Evolutionary conservation across 2,113 vertebrate genomes (phyloP), one percentile per base, ranked within the genome.

Genomic region (Salvelinus namaycush): DNA sequence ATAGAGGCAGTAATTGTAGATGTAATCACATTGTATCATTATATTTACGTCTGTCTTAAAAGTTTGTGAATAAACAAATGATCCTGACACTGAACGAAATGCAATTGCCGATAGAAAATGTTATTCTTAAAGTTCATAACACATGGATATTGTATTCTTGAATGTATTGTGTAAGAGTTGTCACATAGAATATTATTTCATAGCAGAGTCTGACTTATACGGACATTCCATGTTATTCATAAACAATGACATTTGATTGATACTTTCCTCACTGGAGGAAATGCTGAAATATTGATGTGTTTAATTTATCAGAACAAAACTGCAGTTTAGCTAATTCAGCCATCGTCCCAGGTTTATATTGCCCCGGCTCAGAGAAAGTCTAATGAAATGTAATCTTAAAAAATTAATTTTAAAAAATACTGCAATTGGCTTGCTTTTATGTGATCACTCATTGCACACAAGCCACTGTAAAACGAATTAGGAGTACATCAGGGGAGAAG

Each of bases 381-480:
- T 57, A 20, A 57, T 57, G 51, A 20, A 57, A 57, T 57, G 3
- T 20, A 1, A 13, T 57, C 51, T 57, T 57, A 1, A 77, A 24
- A 9, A 13, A 34, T 6, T 6, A 6, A 34, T 54, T 49, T 44
- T 20, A 24, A 77, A 22, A 26, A 74, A 20, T 39, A 31, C 20
- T 6, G 69, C 27, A 39, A 26, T 77, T 74, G 59, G 16, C 22
- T 49, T 60, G 34, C 57, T 13, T 76, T 71, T 57, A 27, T 26
- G 39, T 72, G 54, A 72, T 60, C 34, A 8, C 1, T 31, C 31
- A 68, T 71, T 64, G 27, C 14, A 69, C 51, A 57, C 76, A 68
- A 75, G 48, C 44, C 20, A 20, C 20, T 66, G 70, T 73, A 70
- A 75, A 39, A 78, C 73, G 77, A 69, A 48, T 77, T 39, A 74